phyloP scores from a whole-genome alignment of 2,888 invertebrate genomes.

The Leptopilina drosophilae region DNA sequence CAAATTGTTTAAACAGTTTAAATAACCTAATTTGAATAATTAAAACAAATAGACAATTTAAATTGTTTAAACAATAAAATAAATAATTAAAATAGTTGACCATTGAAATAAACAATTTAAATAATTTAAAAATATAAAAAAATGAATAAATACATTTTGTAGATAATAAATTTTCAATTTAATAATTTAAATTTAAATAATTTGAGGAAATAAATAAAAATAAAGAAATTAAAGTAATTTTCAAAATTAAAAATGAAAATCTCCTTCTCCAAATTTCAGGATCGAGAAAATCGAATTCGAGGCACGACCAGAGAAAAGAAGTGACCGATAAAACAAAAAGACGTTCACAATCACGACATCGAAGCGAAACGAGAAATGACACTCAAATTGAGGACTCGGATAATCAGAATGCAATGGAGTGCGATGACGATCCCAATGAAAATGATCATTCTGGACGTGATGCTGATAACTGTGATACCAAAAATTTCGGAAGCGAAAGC shows the following conservation, averaged over 20 bases:
- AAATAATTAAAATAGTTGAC: too few species aligned
- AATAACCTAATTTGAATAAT: too few species aligned
- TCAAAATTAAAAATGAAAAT: not conserved
- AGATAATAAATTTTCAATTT: too few species aligned
- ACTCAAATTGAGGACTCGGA: slow-evolving; percentile 45
- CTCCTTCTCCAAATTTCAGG: not conserved
- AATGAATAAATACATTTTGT: too few species aligned
- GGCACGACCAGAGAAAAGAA: slow-evolving; percentile 48
- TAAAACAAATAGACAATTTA: too few species aligned
- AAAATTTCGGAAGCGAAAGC: slow-evolving; percentile 52
- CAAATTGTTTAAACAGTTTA: too few species aligned
- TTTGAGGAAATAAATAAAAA: too few species aligned
- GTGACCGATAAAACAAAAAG: slow-evolving; percentile 44
- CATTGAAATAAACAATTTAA: too few species aligned
- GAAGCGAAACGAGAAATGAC: slow-evolving; percentile 50
- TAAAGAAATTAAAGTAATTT: not conserved
- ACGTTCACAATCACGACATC: slow-evolving; percentile 51
- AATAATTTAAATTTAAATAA: too few species aligned
- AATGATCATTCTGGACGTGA: slow-evolving; percentile 43
- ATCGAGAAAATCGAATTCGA: slow-evolving; percentile 49
- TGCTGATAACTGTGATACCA: slow-evolving; percentile 48
- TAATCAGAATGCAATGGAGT: slow-evolving; percentile 37
- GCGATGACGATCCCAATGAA: slow-evolving; percentile 44
- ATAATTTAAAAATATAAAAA: too few species aligned
- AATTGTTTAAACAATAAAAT: too few species aligned